Base-by-base conservation (phyloP, 2,888 invertebrate genomes). In the Thecocarcelia acutangulata region DNA sequence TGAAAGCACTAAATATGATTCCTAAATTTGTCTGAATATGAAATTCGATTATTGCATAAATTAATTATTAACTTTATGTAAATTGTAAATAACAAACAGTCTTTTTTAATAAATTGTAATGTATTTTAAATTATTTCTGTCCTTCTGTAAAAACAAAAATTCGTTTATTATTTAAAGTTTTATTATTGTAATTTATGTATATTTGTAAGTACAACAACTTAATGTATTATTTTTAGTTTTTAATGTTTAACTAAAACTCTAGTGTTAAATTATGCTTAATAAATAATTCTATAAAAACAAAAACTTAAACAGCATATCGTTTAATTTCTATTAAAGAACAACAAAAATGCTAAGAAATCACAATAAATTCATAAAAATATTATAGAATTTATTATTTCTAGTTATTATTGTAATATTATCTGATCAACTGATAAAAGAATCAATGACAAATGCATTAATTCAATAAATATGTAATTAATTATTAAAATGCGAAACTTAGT, bases 1-100 rank as follows among this genome's bases (percentile, higher is more conserved):
- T 50, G 28, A 80, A 72, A 58, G 70, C 83, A 72, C 79, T 79
- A 75, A 79, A 79, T 48, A 66, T 79, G 83, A 68, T 83, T 83
- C 82, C 78, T 83, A 83, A 74, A 78, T 68, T 77, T 74, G 61
- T 66, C 64, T 50, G 37, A 68, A 78, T 33, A 24, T 17, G 9
- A 44, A 48, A 79, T 37, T 11, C 21, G 21, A 63, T 15, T 17
- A 17, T 12, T 64, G 37, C 19, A 73, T n/a, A n/a, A n/a, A n/a
- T 48, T 28, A 61, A 66, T 33, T n/a, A 58, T 19, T 28, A 40
- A 56, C 64, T 66, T 73, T 33, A 54, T 75, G 74, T 52, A 8
- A 56, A 76, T 56, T 80, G 63, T 69, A 63, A 40, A 80, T 48
- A 70, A 58, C 17, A 44, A 48, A 70, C 52, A 70, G 52, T 54